Conservation (phyloP, 2,113 vertebrate species). For the Embiotoca jacksoni region DNA sequence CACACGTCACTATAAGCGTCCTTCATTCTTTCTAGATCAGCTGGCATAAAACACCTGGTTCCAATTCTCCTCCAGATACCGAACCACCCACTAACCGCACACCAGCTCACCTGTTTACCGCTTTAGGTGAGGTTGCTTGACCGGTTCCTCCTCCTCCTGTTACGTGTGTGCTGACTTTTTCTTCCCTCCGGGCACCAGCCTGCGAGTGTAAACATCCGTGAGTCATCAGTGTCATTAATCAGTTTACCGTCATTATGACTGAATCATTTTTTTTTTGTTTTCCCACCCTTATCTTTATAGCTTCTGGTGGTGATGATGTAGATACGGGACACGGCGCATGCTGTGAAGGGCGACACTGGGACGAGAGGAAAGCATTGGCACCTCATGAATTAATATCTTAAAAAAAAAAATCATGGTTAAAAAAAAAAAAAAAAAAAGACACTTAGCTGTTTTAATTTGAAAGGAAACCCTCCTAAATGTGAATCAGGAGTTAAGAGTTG, state of each 20-base stretch:
- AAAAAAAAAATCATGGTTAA: too few relatives aligned
- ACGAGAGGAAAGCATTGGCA: too few relatives aligned
- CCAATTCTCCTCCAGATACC: constrained; percentile 5
- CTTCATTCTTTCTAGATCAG: constrained; percentile 17
- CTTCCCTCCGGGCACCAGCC: constrained; percentile 23
- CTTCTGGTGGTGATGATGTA: not conserved
- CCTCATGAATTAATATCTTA: too few relatives aligned
- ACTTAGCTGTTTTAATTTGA: too few relatives aligned
- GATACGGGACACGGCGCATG: not conserved
- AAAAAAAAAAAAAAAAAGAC: too few relatives aligned
- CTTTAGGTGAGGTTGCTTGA: constrained; percentile 25
- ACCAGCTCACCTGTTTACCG: not conserved
- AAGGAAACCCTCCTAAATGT: too few relatives aligned
- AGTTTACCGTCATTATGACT: not conserved
- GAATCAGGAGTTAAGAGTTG: too few relatives aligned
- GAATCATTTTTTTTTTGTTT: not conserved
- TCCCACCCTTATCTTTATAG: not conserved
- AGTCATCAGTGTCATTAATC: constrained; percentile 48
- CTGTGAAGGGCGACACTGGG: not conserved
- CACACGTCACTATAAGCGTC: not conserved
- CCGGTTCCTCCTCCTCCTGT: constrained; percentile 43
- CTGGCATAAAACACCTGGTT: constrained; percentile 12
- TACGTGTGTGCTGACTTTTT: constrained; percentile 24
- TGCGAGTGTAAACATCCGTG: constrained; percentile 48
- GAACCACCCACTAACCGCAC: not conserved